Evolutionary conservation across 2,113 vertebrate genomes (phyloP).

Genomic region (Arothron firmamentum): DNA sequence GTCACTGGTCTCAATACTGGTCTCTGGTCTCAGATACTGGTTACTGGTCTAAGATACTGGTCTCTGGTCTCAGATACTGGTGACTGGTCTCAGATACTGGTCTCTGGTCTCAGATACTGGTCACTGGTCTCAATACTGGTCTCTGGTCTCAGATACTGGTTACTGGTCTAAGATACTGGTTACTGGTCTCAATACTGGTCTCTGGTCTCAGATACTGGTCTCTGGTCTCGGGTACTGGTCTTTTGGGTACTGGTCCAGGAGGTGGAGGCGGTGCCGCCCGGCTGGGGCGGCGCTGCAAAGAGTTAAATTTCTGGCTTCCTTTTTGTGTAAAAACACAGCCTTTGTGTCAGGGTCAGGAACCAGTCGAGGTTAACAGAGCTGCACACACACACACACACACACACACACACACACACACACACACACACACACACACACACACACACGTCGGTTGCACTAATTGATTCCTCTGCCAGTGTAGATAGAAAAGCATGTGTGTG

Average conservation of each 20-base stretch:
- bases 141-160: too few species aligned
- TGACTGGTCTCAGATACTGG: too few species aligned
- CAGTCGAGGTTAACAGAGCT: conserved; percentile 45
- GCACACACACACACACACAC: conserved; percentile 15
- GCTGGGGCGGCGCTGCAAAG: conserved; percentile 1
- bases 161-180: too few species aligned
- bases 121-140: too few species aligned
- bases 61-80: too few species aligned
- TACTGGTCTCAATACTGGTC: background rate
- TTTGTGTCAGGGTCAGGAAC: conserved; percentile 59
- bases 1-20: too few species aligned
- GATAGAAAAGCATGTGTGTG: too few species aligned
- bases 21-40: too few species aligned
- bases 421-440: background rate
- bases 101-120: too few species aligned
- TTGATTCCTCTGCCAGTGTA: conserved; percentile 24
- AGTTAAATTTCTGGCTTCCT: conserved; percentile 29
- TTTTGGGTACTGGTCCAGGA: conserved; percentile 36
- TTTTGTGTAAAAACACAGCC: conserved; percentile 48
- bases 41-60: too few species aligned
- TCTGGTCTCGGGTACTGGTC: conserved; percentile 14
- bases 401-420: background rate
- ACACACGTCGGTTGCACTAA: conserved; percentile 41
- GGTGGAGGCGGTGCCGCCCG: conserved; percentile 1
- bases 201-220: background rate